phyloP scores from a whole-genome alignment of 2,797 vertebrate species.

The Australoheros facetus region DNA sequence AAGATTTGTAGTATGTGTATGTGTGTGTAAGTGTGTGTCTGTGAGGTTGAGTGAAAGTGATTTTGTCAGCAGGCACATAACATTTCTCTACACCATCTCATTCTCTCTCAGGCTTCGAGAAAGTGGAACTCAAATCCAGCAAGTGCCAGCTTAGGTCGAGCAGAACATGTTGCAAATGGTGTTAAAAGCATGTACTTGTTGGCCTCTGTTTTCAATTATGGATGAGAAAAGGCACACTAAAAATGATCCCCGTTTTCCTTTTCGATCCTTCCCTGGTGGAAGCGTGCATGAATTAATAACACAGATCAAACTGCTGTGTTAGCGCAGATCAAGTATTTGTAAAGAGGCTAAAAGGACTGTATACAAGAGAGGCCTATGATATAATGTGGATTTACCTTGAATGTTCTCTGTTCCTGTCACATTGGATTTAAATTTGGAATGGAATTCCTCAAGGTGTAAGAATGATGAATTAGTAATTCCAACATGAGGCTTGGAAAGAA shows the following conservation, averaged over 20 bases:
- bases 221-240: slow-evolving; percentile 71
- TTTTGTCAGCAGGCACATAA: slow-evolving; percentile 66
- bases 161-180: slow-evolving; percentile 80
- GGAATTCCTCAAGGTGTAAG: slow-evolving; percentile 56
- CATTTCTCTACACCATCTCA: slow-evolving; percentile 62
- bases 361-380: slow-evolving; percentile 69
- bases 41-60: slow-evolving; percentile 69
- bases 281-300: slow-evolving; percentile 78
- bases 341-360: slow-evolving; percentile 81
- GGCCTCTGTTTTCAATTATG: slow-evolving; percentile 77
- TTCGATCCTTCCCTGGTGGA: slow-evolving; percentile 75
- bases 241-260: slow-evolving; percentile 77
- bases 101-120: slow-evolving; percentile 63
- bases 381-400: slow-evolving; percentile 66
- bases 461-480: slow-evolving; percentile 70
- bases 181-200: slow-evolving; percentile 85
- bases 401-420: slow-evolving; percentile 63
- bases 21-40: slow-evolving; percentile 30
- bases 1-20: slow-evolving; percentile 35
- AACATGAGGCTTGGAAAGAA: slow-evolving; percentile 46
- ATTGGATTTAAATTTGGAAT: slow-evolving; percentile 61
- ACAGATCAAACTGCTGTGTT: slow-evolving; percentile 84
- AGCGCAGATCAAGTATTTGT: slow-evolving; percentile 85
- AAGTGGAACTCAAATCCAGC: slow-evolving; percentile 76
- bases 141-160: slow-evolving; percentile 79